Evolutionary conservation across 1,140 invertebrate species (phyloP).

Genomic region (Catajapyx aquilonaris): DNA sequence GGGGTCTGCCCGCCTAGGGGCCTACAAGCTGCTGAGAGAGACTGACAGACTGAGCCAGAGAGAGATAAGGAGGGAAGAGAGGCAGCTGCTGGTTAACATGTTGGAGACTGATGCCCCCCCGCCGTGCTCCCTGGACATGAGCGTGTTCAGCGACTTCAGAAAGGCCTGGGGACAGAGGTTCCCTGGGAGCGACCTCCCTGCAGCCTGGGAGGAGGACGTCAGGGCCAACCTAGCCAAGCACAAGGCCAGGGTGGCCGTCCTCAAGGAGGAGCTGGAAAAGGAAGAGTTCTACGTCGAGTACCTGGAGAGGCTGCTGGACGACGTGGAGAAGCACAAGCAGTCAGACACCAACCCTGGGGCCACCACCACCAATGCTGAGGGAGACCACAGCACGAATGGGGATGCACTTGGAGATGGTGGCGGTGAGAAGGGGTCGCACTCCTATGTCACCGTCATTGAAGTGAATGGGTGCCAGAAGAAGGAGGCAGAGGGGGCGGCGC

Average conservation of each 20-base stretch:
- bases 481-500: conserved; percentile 7
- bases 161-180: conserved; percentile 70
- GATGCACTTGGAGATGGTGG: background rate
- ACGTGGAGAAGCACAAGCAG: conserved; percentile 50
- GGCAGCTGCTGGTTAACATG: too few relatives aligned
- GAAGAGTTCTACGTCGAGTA: conserved; percentile 80
- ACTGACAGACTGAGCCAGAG: too few relatives aligned
- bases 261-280: conserved; percentile 66
- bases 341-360: conserved; percentile 9
- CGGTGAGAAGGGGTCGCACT: conserved; percentile 28
- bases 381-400: background rate
- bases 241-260: conserved; percentile 46
- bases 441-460: conserved; percentile 76
- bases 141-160: conserved; percentile 70
- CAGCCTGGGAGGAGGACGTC: conserved; percentile 77
- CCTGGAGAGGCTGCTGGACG: conserved; percentile 54
- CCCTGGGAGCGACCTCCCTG: conserved; percentile 65
- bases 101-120: too few relatives aligned
- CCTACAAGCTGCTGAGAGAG: too few relatives aligned
- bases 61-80: too few relatives aligned
- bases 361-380: conserved; percentile 6
- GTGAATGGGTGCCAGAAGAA: conserved; percentile 33
- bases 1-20: too few relatives aligned
- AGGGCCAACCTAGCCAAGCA: conserved; percentile 67
- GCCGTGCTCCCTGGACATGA: too few relatives aligned